Evolutionary conservation across 2,797 vertebrate species (phyloP).

Genomic region (Enteromius treurensis): DNA sequence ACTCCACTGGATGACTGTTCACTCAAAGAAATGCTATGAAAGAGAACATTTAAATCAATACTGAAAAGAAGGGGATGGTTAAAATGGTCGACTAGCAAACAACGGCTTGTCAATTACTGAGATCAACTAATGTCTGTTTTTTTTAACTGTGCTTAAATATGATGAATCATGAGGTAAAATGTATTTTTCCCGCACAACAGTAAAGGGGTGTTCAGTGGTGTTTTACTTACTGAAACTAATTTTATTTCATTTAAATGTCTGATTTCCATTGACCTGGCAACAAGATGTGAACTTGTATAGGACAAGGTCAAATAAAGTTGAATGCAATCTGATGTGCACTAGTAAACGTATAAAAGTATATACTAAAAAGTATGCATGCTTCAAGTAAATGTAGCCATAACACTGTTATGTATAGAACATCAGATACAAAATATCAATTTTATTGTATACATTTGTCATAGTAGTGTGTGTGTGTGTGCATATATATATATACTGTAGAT

Average conservation of each 20-base stretch:
- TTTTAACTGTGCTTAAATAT: background rate
- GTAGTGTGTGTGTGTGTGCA: too few species aligned
- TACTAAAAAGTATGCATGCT: background rate
- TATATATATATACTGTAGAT: too few species aligned
- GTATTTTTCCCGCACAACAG: background rate
- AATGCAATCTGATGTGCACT: background rate
- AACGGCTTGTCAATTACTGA: background rate
- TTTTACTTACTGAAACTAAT: background rate
- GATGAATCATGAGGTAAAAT: background rate
- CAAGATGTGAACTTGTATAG: background rate
- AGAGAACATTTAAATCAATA: background rate
- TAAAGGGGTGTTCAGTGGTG: background rate
- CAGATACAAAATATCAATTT: background rate
- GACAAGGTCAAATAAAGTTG: background rate
- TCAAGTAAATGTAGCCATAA: background rate
- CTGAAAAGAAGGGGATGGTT: background rate
- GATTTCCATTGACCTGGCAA: background rate
- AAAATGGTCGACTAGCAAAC: background rate
- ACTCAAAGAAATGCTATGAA: slow-evolving; percentile 18
- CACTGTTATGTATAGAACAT: background rate
- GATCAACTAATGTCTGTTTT: background rate
- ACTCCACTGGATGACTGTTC: slow-evolving; percentile 35
- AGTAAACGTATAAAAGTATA: background rate
- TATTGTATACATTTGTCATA: background rate
- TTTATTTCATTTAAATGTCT: background rate